Base-by-base conservation (phyloP, 2,888 invertebrate genomes). In the Cordilura impudica region DNA sequence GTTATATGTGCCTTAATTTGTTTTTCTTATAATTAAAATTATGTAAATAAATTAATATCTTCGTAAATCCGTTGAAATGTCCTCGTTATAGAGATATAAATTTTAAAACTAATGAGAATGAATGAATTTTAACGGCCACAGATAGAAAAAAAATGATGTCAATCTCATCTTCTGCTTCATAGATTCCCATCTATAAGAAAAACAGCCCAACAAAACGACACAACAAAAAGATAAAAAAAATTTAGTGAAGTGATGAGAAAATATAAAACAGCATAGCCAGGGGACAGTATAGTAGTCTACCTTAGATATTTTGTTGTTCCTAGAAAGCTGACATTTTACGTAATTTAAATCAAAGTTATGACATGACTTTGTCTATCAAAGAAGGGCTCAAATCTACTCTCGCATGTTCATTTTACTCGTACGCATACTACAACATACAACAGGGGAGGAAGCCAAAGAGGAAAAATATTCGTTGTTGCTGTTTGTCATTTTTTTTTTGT, bases 281-380 rank as follows among this genome's bases (percentile, higher is more conserved):
- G 23, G 73, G 69, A 78, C 69, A 78, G 61, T 72, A n/a, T 39
- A n/a, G 67, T 21, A 45, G 16, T 10, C 26, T 47, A 19, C n/a
- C 54, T 47, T 35, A 35, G 4, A 39, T 23, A 18, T 23, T 53
- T 19, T 29, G 35, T 78, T 65, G 23, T 67, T 45, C 35, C 47
- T 18, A 67, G 47, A 67, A 63, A 60, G 45, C 71, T 72, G 78
- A 69, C 69, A 73, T 43, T 51, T 74, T 54, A 61, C 43, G 54
- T 47, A 35, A 81, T 49, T 65, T 56, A 29, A 56, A 67, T 86
- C 84, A 86, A 86, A 86, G 85, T 86, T 86, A 85, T 87, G 86
- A 86, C 86, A 87, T 83, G 84, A 86, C 84, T 86, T 87, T 87
- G 86, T 86, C 85, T 86, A 84, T 84, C 84, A 63, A 56, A 39